Conservation (phyloP, 2,113 vertebrate species). For the Scomber colias region DNA sequence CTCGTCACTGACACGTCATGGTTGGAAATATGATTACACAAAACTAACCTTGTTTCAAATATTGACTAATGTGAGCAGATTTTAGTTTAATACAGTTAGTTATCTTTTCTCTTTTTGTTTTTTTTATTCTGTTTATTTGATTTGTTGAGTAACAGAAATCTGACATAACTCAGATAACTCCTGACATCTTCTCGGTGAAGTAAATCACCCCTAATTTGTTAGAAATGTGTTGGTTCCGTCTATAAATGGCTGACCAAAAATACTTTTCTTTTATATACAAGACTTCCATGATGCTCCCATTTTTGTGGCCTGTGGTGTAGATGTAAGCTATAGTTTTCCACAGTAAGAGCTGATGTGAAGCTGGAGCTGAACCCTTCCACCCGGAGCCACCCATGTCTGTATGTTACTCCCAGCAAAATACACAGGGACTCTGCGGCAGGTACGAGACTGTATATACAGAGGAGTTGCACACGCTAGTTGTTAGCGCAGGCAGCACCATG, state of each 20-base stretch:
- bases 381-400: conserved; percentile 1
- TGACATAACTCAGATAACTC: background rate
- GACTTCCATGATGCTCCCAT: background rate
- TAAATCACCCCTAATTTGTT: background rate
- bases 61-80: background rate
- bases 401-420: background rate
- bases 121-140: background rate
- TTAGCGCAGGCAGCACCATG: background rate
- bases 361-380: background rate
- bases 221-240: background rate
- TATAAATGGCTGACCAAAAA: background rate
- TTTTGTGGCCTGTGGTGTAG: background rate
- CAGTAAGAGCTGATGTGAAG: conserved; percentile 1
- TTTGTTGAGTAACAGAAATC: background rate
- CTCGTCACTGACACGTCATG: background rate
- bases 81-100: background rate
- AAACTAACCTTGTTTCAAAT: background rate
- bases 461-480: background rate
- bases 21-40: background rate
- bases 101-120: background rate
- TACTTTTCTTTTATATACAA: background rate
- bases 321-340: background rate
- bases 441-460: conserved; percentile 8
- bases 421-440: conserved; percentile 6
- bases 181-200: background rate